A percentile compares a stretch with the other conserved stretches of the same genome.
Conservation (phyloP, 2,113 vertebrate genomes). For the Podilymbus podiceps region DNA sequence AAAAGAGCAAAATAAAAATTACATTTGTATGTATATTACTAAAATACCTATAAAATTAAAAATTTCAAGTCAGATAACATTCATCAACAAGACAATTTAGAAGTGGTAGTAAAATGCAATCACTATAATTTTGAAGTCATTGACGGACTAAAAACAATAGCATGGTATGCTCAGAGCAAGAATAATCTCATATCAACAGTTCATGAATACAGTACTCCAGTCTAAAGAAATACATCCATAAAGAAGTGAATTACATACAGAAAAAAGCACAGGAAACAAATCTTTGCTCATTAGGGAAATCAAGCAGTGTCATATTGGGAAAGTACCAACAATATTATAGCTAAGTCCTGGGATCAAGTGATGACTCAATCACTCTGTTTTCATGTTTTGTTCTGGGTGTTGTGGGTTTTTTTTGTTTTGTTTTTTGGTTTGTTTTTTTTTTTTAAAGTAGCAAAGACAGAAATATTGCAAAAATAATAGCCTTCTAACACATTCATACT, state of each 20-base stretch:
- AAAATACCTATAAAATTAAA: not conserved
- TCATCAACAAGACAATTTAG: not conserved
- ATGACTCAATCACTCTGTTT: not conserved
- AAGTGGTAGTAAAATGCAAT: not conserved
- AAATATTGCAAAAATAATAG: not conserved
- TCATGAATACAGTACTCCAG: not conserved
- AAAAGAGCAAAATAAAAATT: not conserved
- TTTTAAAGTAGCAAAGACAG: not conserved
- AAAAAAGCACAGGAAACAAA: not conserved
- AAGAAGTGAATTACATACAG: not conserved
- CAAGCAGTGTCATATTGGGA: not conserved
- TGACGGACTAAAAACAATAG: not conserved
- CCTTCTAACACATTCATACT: not conserved
- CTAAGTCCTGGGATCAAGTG: not conserved
- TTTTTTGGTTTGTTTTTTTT: too few species aligned
- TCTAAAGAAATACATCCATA: not conserved
- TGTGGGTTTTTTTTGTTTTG: too few species aligned
- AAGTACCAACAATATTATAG: not conserved
- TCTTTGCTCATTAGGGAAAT: not conserved
- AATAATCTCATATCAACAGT: not conserved
- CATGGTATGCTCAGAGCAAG: not conserved
- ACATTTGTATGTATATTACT: fast-evolving
- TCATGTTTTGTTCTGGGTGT: not conserved
- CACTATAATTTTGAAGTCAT: not conserved
- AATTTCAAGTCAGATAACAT: not conserved